Percentiles rank a stretch among this genome's conserved stretches.
These are phyloP conservation scores for Drosophila pallidifrons DNA, from an alignment of 1,140 invertebrate genomes.

Conservation along the genomic window DNA sequence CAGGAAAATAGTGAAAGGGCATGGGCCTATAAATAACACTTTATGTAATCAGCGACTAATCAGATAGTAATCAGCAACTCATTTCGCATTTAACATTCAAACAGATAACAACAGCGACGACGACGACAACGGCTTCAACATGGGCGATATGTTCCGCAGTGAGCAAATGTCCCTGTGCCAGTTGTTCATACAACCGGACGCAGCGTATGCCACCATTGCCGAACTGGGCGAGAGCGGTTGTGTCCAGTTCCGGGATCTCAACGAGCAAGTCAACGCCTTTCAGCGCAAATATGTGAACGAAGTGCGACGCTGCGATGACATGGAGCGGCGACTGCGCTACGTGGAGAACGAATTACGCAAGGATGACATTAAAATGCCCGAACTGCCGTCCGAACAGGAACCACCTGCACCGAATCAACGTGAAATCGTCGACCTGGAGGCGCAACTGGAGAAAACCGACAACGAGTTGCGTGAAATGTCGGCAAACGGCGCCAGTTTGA, in stretches of 20 bases:
- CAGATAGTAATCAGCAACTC: constrained; percentile 45
- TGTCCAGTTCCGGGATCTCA: constrained; percentile 96
- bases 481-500: constrained; percentile 96
- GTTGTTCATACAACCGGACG: constrained; percentile 95
- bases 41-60: constrained; percentile 44
- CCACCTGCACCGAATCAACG: constrained; percentile 98
- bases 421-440: constrained; percentile 95
- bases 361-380: constrained; percentile 92
- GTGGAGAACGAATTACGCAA: constrained; percentile 97
- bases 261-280: constrained; percentile 96
- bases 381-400: constrained; percentile 94
- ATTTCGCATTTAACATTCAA: constrained; percentile 14
- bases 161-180: constrained; percentile 95
- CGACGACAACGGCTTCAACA: constrained; percentile 72
- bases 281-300: constrained; percentile 98
- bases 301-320: constrained; percentile 96
- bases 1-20: background rate
- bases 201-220: constrained; percentile 94
- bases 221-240: constrained; percentile 95
- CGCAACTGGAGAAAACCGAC: constrained; percentile 96
- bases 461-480: constrained; percentile 97
- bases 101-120: background rate
- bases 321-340: constrained; percentile 96
- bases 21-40: constrained; percentile 47
- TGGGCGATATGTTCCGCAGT: constrained; percentile 93